Evolutionary conservation across 1,140 invertebrate species (phyloP).

Genomic region (Littorina saxatilis): DNA sequence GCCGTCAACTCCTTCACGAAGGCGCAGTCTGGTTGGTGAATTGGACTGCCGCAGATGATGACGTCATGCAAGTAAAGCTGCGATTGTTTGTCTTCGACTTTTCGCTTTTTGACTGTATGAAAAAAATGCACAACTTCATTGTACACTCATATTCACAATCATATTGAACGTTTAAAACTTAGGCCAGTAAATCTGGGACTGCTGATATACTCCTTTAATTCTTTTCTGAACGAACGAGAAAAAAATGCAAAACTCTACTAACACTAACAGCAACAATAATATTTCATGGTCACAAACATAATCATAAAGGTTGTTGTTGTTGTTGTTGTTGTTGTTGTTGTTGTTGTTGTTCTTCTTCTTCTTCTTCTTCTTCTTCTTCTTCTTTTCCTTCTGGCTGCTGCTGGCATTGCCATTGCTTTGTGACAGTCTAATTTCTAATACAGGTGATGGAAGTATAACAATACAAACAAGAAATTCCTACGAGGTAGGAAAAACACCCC

Average conservation of each 20-base stretch:
- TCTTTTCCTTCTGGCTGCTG: not conserved
- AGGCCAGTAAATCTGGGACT: not conserved
- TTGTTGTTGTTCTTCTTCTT: not conserved
- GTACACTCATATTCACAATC: not conserved
- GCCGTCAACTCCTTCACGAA: not conserved
- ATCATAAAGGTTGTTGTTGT: no score
- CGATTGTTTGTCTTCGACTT: not conserved
- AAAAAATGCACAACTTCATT: not conserved
- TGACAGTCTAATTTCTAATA: no score
- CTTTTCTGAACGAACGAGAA: no score
- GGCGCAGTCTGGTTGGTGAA: slow-evolving; percentile 14
- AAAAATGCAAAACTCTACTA: no score
- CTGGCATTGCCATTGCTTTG: no score
- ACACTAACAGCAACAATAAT: not conserved
- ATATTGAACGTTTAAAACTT: no score
- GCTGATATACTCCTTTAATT: no score
- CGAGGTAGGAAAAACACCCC: no score
- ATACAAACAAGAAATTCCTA: no score
- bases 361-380: not conserved
- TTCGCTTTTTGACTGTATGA: no score
- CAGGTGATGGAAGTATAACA: no score
- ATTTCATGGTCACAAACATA: not conserved
- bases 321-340: no score
- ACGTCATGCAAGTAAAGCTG: slow-evolving; percentile 24
- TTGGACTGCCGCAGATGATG: slow-evolving; percentile 22